A percentile compares a stretch with the other conserved stretches of the same genome.
phyloP scores from a whole-genome alignment of 1,140 invertebrate species.

The Heterodera carotae region DNA sequence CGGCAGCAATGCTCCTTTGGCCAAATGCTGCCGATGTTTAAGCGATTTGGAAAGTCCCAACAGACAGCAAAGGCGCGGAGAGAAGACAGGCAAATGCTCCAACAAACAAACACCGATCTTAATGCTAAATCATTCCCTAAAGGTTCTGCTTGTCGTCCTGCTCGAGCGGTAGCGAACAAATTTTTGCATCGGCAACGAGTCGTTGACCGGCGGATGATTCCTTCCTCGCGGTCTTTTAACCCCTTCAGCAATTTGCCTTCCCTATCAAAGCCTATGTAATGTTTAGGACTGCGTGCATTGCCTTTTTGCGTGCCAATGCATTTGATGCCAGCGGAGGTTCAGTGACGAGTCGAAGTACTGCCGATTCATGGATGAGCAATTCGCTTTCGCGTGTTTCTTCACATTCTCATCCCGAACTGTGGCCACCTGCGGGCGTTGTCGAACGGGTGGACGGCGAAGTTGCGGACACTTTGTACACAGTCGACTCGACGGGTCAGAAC shows the following conservation, averaged over 20 bases:
- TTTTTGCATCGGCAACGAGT: slow-evolving; percentile 22
- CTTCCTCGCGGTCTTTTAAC: slow-evolving; percentile 23
- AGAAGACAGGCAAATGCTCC: slow-evolving; percentile 30
- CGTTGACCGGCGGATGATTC: slow-evolving; percentile 29
- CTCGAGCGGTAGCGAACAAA: slow-evolving; percentile 25
- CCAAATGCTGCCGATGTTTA: slow-evolving; percentile 37
- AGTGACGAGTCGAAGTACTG: slow-evolving; percentile 26
- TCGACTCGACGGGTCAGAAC: slow-evolving; percentile 1
- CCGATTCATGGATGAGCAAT: slow-evolving; percentile 19
- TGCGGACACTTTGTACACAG: slow-evolving; percentile 1
- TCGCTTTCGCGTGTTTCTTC: slow-evolving; percentile 32
- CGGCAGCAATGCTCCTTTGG: slow-evolving; percentile 44
- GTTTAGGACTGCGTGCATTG: slow-evolving; percentile 34
- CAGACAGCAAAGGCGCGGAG: background rate
- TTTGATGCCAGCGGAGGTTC: slow-evolving; percentile 32
- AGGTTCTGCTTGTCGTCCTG: slow-evolving; percentile 1
- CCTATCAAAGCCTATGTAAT: background rate
- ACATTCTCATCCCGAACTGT: slow-evolving; percentile 36
- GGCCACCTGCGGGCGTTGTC: background rate
- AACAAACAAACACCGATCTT: slow-evolving; percentile 14
- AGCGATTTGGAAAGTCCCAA: slow-evolving; percentile 31
- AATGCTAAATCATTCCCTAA: slow-evolving; percentile 3
- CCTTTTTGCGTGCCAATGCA: slow-evolving; percentile 28
- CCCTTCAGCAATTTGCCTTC: background rate
- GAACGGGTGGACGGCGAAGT: background rate